phyloP scores from a whole-genome alignment of 2,113 vertebrate genomes.

The Tachycineta bicolor region DNA sequence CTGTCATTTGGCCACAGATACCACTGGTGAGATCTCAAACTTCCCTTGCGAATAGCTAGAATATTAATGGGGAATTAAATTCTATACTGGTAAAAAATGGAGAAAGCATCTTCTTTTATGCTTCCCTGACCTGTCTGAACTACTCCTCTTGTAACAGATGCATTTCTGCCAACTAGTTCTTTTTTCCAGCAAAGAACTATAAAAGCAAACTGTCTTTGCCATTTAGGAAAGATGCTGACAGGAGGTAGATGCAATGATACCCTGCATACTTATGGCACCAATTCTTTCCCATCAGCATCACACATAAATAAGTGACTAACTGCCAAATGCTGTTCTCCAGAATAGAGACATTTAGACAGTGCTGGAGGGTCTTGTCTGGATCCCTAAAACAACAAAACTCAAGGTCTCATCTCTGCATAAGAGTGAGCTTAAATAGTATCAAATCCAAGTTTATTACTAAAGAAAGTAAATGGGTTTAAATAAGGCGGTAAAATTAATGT shows the following conservation, averaged over 20 bases:
- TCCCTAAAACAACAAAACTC: background rate
- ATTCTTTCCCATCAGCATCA: background rate
- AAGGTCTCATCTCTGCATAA: background rate
- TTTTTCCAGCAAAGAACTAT: constrained; percentile 1
- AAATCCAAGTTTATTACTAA: background rate
- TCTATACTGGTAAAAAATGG: background rate
- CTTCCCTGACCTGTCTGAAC: constrained; percentile 17
- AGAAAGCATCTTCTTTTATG: constrained; percentile 4
- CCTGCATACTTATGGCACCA: background rate
- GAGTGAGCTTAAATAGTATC: background rate
- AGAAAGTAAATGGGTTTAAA: background rate
- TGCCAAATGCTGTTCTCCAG: background rate
- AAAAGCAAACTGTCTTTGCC: constrained; percentile 35
- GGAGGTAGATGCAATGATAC: constrained; percentile 31
- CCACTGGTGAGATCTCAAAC: background rate
- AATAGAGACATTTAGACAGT: background rate
- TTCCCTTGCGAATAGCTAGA: background rate
- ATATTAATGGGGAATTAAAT: constrained; percentile 24
- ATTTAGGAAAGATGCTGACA: constrained; percentile 42
- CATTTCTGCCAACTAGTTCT: constrained; percentile 32
- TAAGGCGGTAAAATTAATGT: background rate
- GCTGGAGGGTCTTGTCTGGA: background rate
- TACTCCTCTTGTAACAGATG: background rate
- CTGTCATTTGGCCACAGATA: constrained; percentile 3
- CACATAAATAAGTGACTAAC: background rate